Percentiles rank a stretch among this genome's conserved stretches.
phyloP scores from a whole-genome alignment of 1,140 invertebrate genomes.

The Cecropterus lyciades region DNA sequence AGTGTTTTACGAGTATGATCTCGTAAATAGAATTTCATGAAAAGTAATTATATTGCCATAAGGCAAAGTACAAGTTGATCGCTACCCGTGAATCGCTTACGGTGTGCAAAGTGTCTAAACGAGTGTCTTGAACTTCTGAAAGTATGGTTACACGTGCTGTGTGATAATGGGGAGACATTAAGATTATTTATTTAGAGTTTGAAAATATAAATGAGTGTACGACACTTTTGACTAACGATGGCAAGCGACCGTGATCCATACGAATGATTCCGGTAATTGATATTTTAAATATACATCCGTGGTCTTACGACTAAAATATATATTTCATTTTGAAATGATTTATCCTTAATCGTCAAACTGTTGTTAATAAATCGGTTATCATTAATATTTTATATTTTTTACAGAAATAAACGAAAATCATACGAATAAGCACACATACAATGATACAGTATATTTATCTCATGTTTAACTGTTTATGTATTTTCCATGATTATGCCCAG shows the following conservation, averaged over 20 bases:
- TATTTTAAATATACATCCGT: constrained; percentile 30
- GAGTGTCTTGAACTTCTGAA: constrained; percentile 56
- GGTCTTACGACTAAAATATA: background rate
- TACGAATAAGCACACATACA: too few relatives aligned
- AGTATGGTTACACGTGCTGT: constrained; percentile 59
- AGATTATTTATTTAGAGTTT: constrained; percentile 69
- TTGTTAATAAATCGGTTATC: too few relatives aligned
- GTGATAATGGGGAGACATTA: constrained; percentile 77
- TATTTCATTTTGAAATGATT: too few relatives aligned
- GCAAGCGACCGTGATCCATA: constrained; percentile 49
- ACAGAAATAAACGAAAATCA: too few relatives aligned
- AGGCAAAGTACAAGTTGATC: background rate
- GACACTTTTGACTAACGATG: constrained; percentile 60
- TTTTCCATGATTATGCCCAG: too few relatives aligned
- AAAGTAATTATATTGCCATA: too few relatives aligned
- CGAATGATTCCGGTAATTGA: constrained; percentile 65
- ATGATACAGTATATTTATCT: too few relatives aligned
- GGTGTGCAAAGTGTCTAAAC: background rate
- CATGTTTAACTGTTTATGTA: too few relatives aligned
- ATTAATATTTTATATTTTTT: too few relatives aligned
- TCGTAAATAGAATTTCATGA: too few relatives aligned
- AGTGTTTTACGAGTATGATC: too few relatives aligned
- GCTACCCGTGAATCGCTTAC: background rate
- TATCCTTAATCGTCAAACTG: too few relatives aligned
- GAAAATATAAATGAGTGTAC: constrained; percentile 63